Percentiles rank a stretch among this genome's conserved stretches.
Conservation (phyloP, 2,888 invertebrate genomes). For the Polia nebulosa region DNA sequence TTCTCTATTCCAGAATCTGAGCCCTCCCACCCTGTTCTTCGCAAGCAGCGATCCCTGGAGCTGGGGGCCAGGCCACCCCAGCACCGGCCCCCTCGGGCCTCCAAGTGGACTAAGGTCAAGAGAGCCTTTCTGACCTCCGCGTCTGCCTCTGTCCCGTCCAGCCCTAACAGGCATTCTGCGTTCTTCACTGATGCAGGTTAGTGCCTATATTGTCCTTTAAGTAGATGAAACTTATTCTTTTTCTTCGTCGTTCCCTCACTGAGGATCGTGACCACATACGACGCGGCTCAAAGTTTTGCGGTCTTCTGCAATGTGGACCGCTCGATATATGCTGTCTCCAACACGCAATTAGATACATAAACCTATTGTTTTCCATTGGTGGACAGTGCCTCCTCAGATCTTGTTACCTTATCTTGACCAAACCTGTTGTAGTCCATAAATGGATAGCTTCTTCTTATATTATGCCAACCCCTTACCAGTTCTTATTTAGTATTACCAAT, state of each 20-base stretch:
- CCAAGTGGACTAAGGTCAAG: constrained; percentile 94
- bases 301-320: too few relatives aligned
- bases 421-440: background rate
- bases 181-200: constrained; percentile 93
- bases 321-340: too few relatives aligned
- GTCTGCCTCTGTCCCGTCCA: constrained; percentile 92
- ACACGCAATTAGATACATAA: too few relatives aligned
- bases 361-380: too few relatives aligned
- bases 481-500: too few relatives aligned
- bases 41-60: constrained; percentile 88
- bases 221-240: too few relatives aligned
- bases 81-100: constrained; percentile 90
- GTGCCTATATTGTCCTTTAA: constrained; percentile 65
- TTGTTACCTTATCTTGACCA: too few relatives aligned
- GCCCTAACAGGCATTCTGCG: constrained; percentile 92
- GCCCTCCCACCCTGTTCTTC: constrained; percentile 84
- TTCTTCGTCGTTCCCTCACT: too few relatives aligned
- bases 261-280: too few relatives aligned
- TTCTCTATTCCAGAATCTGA: constrained; percentile 81
- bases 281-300: too few relatives aligned
- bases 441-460: background rate
- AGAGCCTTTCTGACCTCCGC: constrained; percentile 92
- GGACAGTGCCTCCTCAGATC: too few relatives aligned
- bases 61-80: constrained; percentile 86
- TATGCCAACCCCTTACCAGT: background rate